Conservation (phyloP, 2,888 invertebrate species). For the Lasioglossum morio region DNA sequence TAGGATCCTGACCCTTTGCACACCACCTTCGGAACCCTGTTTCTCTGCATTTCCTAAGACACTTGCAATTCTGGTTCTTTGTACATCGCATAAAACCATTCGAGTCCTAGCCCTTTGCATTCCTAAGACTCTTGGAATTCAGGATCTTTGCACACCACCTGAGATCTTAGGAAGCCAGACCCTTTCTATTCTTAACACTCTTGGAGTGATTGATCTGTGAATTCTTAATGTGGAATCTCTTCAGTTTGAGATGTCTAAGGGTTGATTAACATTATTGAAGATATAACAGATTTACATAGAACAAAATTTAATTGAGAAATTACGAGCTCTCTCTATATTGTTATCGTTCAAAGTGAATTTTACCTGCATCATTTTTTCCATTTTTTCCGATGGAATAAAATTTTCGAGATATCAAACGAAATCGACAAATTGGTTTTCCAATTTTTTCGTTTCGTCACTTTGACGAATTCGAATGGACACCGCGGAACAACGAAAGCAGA, state of each 20-base stretch:
- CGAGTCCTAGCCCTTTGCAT: not conserved
- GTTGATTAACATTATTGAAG: not conserved
- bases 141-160: not conserved
- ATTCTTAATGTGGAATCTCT: not conserved
- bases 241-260: not conserved
- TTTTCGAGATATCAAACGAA: too few species aligned
- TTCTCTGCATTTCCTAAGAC: not conserved
- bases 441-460: too few species aligned
- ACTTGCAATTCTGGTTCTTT: not conserved
- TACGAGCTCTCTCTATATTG: too few species aligned
- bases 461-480: not conserved
- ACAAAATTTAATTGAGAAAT: too few species aligned
- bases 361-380: too few species aligned
- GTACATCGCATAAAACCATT: not conserved
- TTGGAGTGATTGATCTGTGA: not conserved
- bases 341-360: too few species aligned
- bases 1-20: not conserved
- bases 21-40: not conserved
- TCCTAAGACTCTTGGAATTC: not conserved
- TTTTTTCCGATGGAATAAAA: too few species aligned
- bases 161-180: not conserved
- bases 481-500: not conserved
- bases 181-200: not conserved
- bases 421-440: too few species aligned
- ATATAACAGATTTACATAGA: not conserved